Evolutionary conservation across 2,888 invertebrate genomes (phyloP), one percentile per base, ranked within the genome.

Genomic region (Leucoptera coffeella): DNA sequence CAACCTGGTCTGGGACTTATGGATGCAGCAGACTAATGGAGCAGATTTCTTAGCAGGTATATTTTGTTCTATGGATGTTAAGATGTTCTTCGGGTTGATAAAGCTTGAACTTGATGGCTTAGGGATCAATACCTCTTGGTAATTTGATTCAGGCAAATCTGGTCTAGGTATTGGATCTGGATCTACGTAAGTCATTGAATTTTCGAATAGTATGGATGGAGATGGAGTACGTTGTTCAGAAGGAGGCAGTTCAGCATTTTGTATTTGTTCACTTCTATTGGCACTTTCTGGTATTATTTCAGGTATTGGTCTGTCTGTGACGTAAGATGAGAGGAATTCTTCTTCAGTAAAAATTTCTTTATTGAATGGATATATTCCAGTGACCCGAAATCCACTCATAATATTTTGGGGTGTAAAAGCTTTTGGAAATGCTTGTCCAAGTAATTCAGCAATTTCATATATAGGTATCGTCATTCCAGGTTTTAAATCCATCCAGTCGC

Each of bases 381-480:
- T 37, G 12, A 37, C 32, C 32, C 19, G 13, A 32, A 49, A 47
- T 25, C 42, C 37, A 26, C 35, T 37, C 15, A 17, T 27, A 25
- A 52, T 49, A 34, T 48, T 50, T 25, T 25, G 23, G 12, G 37
- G 32, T 10, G 35, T 36, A 23, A 34, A 27, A 10, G 38, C 32
- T 11, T 25, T 29, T 11, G 36, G 40, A 23, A 37, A 40, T n/a
- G 46, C 43, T 21, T 12, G 34, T 8, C 33, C 37, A 22, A 42
- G 25, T 23, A 32, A 35, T 27, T 27, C 41, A 14, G 43, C 31
- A 15, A 45, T 31, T 27, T 50, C 43, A 36, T 54, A 49, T 21
- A 55, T 52, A 5, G 43, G 43, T 23, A 51, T 34, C 6, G 43
- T 23, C 23, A 28, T 31, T 4, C 48, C 53, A 23, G 50, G 48